Percentiles rank a stretch among this genome's conserved stretches.
These are phyloP conservation scores for Lethenteron camtschaticum DNA, from an alignment of 2,113 vertebrate genomes.

Conservation along the genomic window DNA sequence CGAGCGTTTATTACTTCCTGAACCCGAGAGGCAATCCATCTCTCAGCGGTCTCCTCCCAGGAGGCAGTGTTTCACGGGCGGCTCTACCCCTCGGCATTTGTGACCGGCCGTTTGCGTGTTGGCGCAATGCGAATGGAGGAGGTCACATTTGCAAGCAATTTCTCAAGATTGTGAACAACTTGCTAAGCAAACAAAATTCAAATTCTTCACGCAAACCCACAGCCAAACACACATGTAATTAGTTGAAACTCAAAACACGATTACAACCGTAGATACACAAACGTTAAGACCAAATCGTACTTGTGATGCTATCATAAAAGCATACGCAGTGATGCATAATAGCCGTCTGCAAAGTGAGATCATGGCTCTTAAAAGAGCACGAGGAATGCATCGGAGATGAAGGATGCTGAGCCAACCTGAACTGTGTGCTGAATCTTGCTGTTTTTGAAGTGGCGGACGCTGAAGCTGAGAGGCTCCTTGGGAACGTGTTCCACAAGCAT, in stretches of 20 bases:
- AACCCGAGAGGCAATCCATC: no score
- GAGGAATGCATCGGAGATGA: accelerated
- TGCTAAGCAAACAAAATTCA: no score
- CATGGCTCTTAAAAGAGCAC: not conserved
- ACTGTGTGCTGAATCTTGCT: conserved; percentile 69
- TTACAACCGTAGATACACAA: not conserved
- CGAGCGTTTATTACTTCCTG: no score
- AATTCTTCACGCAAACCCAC: no score
- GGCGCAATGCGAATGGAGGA: no score
- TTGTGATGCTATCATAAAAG: not conserved
- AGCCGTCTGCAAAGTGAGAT: not conserved
- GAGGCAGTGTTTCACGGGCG: no score
- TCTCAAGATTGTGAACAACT: no score
- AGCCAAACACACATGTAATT: not conserved
- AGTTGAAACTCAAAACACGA: conserved; percentile 9
- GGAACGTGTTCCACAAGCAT: conserved; percentile 71
- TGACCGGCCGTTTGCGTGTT: no score
- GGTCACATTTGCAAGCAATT: no score
- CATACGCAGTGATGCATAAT: not conserved
- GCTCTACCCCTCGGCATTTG: no score
- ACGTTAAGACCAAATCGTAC: not conserved
- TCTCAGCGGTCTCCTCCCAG: no score
- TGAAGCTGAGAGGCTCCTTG: conserved; percentile 72
- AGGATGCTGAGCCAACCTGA: conserved; percentile 34
- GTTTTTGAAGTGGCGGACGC: conserved; percentile 71